phyloP scores from a whole-genome alignment of 2,797 vertebrate species.

The Ibycter americanus region DNA sequence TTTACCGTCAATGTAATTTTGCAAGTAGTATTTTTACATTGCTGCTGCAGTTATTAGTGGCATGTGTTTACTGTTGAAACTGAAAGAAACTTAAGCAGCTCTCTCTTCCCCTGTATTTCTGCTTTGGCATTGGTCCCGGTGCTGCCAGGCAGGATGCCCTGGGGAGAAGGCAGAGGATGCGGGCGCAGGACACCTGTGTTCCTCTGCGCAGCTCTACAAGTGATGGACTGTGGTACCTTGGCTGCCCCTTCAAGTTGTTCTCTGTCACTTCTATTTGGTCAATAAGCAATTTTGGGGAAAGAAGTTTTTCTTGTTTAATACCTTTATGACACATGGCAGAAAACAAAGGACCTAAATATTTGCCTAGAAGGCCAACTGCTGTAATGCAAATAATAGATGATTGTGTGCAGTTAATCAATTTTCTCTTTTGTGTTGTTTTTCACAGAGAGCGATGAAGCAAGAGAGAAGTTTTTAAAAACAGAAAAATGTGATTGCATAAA shows the following conservation, averaged over 20 bases:
- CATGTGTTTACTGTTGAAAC: background rate
- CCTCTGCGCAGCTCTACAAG: background rate
- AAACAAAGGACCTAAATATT: background rate
- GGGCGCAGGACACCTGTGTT: background rate
- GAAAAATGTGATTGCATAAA: conserved; percentile 64
- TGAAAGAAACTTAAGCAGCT: background rate
- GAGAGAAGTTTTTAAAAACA: conserved; percentile 46
- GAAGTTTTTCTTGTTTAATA: background rate
- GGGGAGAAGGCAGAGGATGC: background rate
- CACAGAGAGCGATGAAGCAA: conserved; percentile 42
- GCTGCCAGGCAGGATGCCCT: background rate
- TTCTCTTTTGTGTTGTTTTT: conserved; percentile 45
- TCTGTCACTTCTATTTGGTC: background rate
- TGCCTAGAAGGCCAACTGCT: background rate
- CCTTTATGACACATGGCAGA: background rate
- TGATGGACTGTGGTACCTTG: background rate
- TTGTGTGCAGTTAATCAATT: background rate
- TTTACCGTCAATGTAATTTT: background rate
- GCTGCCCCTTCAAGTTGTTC: background rate
- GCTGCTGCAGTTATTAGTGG: background rate
- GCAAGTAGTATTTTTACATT: conserved; percentile 27
- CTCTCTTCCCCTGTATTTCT: background rate
- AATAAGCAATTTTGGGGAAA: background rate
- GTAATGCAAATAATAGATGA: background rate
- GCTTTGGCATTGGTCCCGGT: background rate